Evolutionary conservation across 2,888 invertebrate species (phyloP), one percentile per base, ranked within the genome.

Genomic region (Parnassius mnemosyne): DNA sequence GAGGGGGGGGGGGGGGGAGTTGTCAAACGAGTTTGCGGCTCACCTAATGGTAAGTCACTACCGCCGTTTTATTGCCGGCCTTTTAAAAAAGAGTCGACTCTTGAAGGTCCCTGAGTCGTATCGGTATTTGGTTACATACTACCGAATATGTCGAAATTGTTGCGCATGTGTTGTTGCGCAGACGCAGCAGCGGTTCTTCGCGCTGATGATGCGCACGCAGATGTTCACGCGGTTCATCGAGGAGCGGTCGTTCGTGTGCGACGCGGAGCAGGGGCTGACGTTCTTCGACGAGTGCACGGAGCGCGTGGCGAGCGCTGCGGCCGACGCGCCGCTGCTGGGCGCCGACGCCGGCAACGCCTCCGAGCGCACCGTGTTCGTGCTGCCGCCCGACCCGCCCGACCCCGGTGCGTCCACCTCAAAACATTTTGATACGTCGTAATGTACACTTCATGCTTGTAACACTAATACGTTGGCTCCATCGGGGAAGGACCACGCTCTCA

Each of bases 191-290:
- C 95, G 97, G 80, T 99, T 99, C 92, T 99, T 96, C 89, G 94
- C 94, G 44, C 92, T 97, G 70, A 91, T 98, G 80, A 96, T 97
- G 93, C 95, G 95, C 74, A 99, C 99, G 1, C 99, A 99, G 89
- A 97, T 98, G 96, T 99, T 99, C 89, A 98, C 97, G 69, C 95
- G 98, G 58, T 99, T 99, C 86, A 99, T 99, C 68, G 99, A 99
- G 85, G 99, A 99, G 84, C 94, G 99, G 20, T 98, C 98, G 71
- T 99, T 99, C 87, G 98, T 99, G 0, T 98, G 98, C n/a, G 99
- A 99, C 79, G 97, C 97, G 75, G 99, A 99, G 88, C 97, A 97
- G 65, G 97, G 98, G 54, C 91, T 99, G 63, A 97, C 89, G 3
- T 90, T 89, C 78, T 99, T 99, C 80, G 99, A 99, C 85, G 99